Percentiles rank a stretch among this genome's conserved stretches.
These are phyloP conservation scores for Monarcha castaneiventris DNA, from an alignment of 2,113 vertebrate genomes.

Conservation along the genomic window DNA sequence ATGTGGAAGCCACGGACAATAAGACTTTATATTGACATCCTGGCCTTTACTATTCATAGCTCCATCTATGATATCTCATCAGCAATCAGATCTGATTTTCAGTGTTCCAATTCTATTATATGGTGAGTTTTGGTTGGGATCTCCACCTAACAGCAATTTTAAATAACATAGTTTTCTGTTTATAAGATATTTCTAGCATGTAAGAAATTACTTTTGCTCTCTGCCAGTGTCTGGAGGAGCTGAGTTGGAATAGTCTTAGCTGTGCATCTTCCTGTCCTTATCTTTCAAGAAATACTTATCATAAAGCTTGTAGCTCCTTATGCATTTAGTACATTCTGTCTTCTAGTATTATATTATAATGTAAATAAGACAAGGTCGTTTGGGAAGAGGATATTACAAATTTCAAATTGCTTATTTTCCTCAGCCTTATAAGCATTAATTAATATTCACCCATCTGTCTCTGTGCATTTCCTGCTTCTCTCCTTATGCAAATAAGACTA, in stretches of 20 bases:
- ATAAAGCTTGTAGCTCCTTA: neutral
- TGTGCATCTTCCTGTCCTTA: neutral
- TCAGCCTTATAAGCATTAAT: slow-evolving; percentile 23
- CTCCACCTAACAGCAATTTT: neutral
- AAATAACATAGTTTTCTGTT: neutral
- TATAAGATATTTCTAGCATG: neutral
- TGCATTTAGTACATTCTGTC: neutral
- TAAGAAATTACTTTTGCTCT: neutral
- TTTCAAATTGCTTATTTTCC: neutral
- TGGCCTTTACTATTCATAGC: neutral
- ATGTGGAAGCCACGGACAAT: neutral
- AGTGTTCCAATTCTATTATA: neutral
- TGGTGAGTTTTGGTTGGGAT: neutral
- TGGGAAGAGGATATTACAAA: neutral
- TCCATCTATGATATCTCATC: neutral
- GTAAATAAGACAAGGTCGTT: neutral
- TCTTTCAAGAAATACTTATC: neutral
- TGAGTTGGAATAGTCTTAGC: neutral
- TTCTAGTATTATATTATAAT: neutral
- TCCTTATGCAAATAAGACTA: neutral
- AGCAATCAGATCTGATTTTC: neutral
- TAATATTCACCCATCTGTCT: slow-evolving; percentile 61
- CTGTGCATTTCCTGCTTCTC: slow-evolving; percentile 27
- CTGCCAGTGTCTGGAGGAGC: neutral
- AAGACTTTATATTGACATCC: neutral